A percentile compares a stretch with the other conserved stretches of the same genome.
These are phyloP conservation scores for Actinernus sp. DNA, from an alignment of 92 coral and sea anemone species.

Conservation along the genomic window DNA sequence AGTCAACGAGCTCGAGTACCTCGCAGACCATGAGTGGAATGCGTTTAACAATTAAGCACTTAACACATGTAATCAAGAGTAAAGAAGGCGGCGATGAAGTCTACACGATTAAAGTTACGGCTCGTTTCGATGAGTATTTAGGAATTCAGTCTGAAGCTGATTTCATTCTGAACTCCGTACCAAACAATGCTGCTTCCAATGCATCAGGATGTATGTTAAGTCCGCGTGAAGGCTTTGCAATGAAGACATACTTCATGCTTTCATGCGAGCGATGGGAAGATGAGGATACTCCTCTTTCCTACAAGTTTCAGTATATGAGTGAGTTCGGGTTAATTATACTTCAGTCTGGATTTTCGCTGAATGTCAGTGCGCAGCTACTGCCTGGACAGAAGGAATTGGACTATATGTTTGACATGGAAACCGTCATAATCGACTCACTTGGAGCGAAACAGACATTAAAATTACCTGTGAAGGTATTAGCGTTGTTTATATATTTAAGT, in stretches of 20 bases:
- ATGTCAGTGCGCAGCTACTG: conserved; percentile 10
- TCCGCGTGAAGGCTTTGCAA: conserved; percentile 24
- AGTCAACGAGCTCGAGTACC: neutral
- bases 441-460: conserved; percentile 7
- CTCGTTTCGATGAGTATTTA: neutral
- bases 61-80: conserved; percentile 2
- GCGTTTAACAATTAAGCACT: conserved; percentile 1
- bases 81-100: conserved; percentile 2
- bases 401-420: neutral
- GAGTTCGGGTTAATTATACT: conserved; percentile 22
- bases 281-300: conserved; percentile 17
- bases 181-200: neutral
- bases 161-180: conserved; percentile 28
- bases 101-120: conserved; percentile 2
- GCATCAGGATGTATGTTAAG: conserved; percentile 5
- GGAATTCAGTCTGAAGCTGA: neutral
- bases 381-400: conserved; percentile 19
- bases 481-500: too few species aligned
- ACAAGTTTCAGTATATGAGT: conserved; percentile 20
- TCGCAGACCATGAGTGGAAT: neutral
- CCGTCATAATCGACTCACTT: conserved; percentile 8
- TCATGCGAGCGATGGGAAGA: conserved; percentile 47
- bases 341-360: conserved; percentile 18
- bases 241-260: conserved; percentile 35
- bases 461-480: conserved; percentile 18